Base-by-base conservation (phyloP, 1,140 invertebrate genomes). In the Brachionus rotundiformis region DNA sequence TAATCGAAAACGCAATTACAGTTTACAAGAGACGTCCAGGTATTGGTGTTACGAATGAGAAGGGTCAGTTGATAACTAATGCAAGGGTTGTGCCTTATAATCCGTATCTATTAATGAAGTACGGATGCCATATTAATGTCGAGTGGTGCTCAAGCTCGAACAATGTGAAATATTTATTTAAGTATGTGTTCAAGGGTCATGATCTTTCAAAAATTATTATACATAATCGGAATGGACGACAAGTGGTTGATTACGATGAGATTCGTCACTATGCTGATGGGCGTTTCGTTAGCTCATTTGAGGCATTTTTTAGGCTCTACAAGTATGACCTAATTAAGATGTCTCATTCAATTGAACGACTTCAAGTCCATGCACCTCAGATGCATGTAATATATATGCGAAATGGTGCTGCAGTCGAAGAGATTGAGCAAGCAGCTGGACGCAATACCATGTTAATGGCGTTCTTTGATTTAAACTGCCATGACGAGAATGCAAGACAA, bases 101-200 rank as follows among this genome's bases (percentile, higher is more conserved):
- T 59, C 73, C 76, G n/a, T 82, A 82, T 19, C 39, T 84, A 27
- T 31, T 39, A 19, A 2, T 59, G 11, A 82, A 41, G 25, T 81
- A 83, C 29, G 63, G 81, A 4, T 54, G 75, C 16, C 84, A 84
- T 41, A 83, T 85, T 1, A 83, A 84, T 82, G 82, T 84, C 29
- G 82, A 84, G 80, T 84, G 75, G 83, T 83, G 31, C 33, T 3
- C 7, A 83, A 71, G 11, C 11, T 82, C 1, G 81, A 83, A 36
- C 33, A 63, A 29, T 39, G 82, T 83, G 11, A 84, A 84, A 33
- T 89, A 86, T 59, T 85, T 84, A 85, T 89, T 49, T 83, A 84
- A n/a, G n/a, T n/a, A n/a, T n/a, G n/a, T n/a, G n/a, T n/a, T n/a
- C n/a, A n/a, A n/a, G n/a, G n/a, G n/a, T n/a, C n/a, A n/a, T n/a